phyloP scores from a whole-genome alignment of 2,888 invertebrate genomes.

The Zonitis immaculata region DNA sequence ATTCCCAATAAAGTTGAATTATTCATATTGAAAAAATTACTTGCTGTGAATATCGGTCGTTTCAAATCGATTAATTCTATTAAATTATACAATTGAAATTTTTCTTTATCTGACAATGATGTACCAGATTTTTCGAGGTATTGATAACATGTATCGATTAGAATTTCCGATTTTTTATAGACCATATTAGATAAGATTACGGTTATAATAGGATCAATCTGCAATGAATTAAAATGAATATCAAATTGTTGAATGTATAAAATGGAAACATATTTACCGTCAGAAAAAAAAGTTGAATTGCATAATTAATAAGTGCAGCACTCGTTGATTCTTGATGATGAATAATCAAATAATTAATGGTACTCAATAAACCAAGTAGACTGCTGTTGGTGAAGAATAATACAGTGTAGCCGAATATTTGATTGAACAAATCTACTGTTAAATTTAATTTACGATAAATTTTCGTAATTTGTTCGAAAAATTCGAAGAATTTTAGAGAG shows the following conservation, averaged over 20 bases:
- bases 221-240: not conserved
- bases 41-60: not conserved
- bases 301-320: not conserved
- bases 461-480: not conserved
- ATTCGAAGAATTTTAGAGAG: not conserved
- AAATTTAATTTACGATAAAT: not conserved
- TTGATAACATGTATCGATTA: not conserved
- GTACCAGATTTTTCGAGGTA: not conserved
- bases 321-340: not conserved
- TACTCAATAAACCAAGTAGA: not conserved
- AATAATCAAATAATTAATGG: not conserved
- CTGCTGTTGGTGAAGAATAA: not conserved
- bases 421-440: not conserved
- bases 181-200: too few relatives aligned
- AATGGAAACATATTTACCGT: not conserved
- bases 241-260: not conserved
- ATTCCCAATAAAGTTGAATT: not conserved
- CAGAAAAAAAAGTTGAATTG: not conserved
- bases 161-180: not conserved
- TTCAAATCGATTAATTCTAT: not conserved
- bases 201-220: not conserved
- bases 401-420: not conserved
- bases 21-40: not conserved
- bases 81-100: not conserved
- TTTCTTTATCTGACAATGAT: not conserved